A percentile compares a stretch with the other conserved stretches of the same genome.
Evolutionary conservation across 2,113 vertebrate genomes (phyloP).

Genomic region (Penelope pileata): DNA sequence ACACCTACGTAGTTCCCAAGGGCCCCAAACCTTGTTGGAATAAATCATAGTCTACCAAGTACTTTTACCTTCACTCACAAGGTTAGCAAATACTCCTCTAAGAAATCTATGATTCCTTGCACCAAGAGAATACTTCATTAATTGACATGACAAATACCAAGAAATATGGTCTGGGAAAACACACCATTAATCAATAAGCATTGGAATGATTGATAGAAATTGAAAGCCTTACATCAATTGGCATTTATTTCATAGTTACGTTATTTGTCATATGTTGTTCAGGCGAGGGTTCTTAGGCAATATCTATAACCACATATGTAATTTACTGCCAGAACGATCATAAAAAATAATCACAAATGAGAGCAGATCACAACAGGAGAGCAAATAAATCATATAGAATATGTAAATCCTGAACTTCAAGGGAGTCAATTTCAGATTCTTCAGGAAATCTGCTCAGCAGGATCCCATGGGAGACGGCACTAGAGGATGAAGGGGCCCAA

Average conservation of each 20-base stretch:
- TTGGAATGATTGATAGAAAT: background rate
- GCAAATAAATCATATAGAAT: background rate
- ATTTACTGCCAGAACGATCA: background rate
- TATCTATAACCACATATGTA: background rate
- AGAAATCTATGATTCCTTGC: background rate
- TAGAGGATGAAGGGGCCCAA: background rate
- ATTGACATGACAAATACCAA: background rate
- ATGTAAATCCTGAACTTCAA: background rate
- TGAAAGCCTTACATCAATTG: background rate
- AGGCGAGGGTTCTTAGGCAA: background rate
- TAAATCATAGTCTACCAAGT: background rate
- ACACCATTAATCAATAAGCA: background rate
- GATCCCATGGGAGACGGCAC: background rate
- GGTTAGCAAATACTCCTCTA: background rate
- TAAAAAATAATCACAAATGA: background rate
- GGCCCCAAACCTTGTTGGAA: background rate
- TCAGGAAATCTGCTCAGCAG: background rate
- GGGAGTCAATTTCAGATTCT: background rate
- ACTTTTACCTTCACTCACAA: background rate
- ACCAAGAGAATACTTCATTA: background rate
- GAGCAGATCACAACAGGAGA: background rate
- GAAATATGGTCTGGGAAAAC: background rate
- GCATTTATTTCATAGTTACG: background rate
- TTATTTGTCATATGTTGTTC: background rate
- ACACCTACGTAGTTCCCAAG: background rate